Evolutionary conservation across 2,888 invertebrate species (phyloP).

Genomic region (Nebria salina): DNA sequence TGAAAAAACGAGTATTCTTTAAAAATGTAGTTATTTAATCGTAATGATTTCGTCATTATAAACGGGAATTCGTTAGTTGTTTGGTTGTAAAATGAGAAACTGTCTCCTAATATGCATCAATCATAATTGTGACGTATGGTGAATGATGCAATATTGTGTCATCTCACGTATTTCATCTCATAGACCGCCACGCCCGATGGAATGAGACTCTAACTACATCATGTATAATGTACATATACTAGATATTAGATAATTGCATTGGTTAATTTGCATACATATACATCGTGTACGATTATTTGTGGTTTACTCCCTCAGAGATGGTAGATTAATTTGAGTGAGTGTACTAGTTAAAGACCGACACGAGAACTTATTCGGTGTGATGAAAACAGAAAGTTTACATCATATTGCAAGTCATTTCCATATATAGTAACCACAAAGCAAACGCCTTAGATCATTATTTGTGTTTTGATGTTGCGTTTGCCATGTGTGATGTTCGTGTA

Average conservation of each 20-base stretch:
- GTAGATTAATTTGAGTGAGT: not conserved
- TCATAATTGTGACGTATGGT: conserved; percentile 2
- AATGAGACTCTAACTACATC: not conserved
- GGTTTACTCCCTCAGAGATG: not conserved
- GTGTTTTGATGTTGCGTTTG: conserved; percentile 4
- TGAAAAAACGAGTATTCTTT: too few species aligned
- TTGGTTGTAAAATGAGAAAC: not conserved
- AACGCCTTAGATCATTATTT: conserved; percentile 2
- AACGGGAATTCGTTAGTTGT: not conserved
- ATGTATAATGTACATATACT: not conserved
- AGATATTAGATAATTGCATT: not conserved
- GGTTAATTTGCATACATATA: not conserved
- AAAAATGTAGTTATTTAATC: too few species aligned
- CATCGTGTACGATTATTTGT: not conserved
- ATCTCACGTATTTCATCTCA: not conserved
- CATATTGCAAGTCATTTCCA: conserved; percentile 14
- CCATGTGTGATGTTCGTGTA: not conserved
- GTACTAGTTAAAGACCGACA: not conserved
- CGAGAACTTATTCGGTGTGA: not conserved
- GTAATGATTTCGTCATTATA: too few species aligned
- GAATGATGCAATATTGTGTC: conserved; percentile 4
- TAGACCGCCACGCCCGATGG: not conserved
- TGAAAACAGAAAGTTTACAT: conserved; percentile 17
- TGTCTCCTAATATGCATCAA: not conserved
- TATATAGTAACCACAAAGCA: not conserved